Conservation (phyloP, 2,888 invertebrate species). For the Tuta absoluta region DNA sequence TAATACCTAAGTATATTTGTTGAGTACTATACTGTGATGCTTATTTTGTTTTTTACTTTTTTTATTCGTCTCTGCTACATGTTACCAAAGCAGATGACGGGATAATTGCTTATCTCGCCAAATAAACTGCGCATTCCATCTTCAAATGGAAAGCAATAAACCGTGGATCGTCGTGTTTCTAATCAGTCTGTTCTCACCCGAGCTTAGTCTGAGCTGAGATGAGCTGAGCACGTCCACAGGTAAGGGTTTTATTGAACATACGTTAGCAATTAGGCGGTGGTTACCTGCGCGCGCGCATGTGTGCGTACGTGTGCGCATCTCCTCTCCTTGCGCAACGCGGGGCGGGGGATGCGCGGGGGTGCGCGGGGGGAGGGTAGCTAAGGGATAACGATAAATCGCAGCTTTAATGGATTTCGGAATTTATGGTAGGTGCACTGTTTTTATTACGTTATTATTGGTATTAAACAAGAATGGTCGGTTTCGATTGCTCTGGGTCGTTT, state of each 20-base stretch:
- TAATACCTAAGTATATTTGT: no score
- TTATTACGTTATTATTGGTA: conserved; percentile 51
- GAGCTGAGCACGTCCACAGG: conserved; percentile 51
- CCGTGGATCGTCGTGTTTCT: not conserved
- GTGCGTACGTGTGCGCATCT: conserved; percentile 37
- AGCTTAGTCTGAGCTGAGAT: conserved; percentile 36
- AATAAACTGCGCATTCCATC: not conserved
- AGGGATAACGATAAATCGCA: conserved; percentile 54
- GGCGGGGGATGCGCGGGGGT: conserved; percentile 3
- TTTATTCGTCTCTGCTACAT: not conserved
- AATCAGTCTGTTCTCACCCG: conserved; percentile 36
- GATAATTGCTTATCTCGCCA: not conserved
- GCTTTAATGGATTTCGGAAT: conserved; percentile 71
- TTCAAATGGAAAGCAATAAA: conserved; percentile 6
- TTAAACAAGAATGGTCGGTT: conserved; percentile 20
- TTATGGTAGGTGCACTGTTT: conserved; percentile 66
- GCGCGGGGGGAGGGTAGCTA: not conserved
- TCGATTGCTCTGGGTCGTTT: not conserved
- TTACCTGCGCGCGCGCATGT: conserved; percentile 68
- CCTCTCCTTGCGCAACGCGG: conserved; percentile 30
- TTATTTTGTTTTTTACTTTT: no score
- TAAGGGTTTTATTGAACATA: conserved; percentile 74
- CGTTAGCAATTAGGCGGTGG: conserved; percentile 78
- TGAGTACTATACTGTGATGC: no score
- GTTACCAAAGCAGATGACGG: not conserved